Evolutionary conservation across 2,113 vertebrate species (phyloP), one percentile per base, ranked within the genome.

Genomic region (Ariopsis seemanni): DNA sequence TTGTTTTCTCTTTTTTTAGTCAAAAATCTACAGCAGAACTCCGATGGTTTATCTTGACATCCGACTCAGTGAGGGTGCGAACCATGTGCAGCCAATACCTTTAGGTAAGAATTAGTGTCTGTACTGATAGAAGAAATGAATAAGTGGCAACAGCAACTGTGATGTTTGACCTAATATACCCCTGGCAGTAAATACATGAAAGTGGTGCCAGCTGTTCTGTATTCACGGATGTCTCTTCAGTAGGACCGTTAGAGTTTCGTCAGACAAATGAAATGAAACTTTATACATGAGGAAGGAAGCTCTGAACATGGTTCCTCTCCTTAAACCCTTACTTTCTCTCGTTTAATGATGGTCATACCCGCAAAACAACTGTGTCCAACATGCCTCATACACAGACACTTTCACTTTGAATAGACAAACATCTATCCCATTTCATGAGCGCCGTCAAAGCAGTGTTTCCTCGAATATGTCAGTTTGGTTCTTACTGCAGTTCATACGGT

Each of bases 31-130:
- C 60, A 95, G 95, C 72, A 94, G 93, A 87, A 96, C 95, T 72
- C 96, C 94, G 5, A 96, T 95, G 52, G 78, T 96, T 22, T 97
- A 95, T 88, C 89, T 96, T 87, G 94, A 96, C 91, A 97, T 97
- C 90, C 95, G 84, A 82, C 65, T 95, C 92, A 93, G 94, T 72
- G 75, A 91, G 83, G 94, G 94, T 69, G 92, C 94, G 34, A 92
- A 92, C 20, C 92, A 96, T 58, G 89, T 85, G 0, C 93, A 94
- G 75, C 90, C 95, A 57, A 86, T 97, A 1, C 92, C 93, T 42
- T 52, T 86, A 89, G 95, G 95, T 95, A 90, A 62, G 87, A 80
- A 20, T 27, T 48, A 1, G 17, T 17, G n/a, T 57, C 11, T 50
- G 17, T 69, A 34, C 12, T 27, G 12, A n/a, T n/a, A 27, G 52